These are phyloP conservation scores for Brachionus angularis DNA, from an alignment of 1,140 invertebrate genomes.

Conservation along the genomic window DNA sequence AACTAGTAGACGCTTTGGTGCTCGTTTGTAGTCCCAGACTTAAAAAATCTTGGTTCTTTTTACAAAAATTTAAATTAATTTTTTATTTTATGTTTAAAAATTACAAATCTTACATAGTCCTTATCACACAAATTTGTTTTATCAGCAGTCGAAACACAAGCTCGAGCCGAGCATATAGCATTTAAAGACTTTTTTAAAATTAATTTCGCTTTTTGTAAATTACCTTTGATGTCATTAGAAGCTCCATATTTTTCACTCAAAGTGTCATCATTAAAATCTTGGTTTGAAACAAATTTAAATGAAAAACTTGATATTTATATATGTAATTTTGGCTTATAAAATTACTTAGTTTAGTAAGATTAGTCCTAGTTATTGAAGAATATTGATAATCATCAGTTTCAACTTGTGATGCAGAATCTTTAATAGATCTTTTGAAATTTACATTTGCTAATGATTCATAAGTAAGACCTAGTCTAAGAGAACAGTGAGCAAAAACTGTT, in stretches of 20 bases:
- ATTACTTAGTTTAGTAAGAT: conserved; percentile 38
- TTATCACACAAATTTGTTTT: conserved; percentile 23
- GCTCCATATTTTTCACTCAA: conserved; percentile 20
- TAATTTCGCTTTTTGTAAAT: conserved; percentile 23
- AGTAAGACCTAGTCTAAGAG: conserved; percentile 54
- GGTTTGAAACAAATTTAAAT: no score
- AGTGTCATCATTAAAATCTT: conserved; percentile 18
- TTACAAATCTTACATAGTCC: neutral
- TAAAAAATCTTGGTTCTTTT: conserved; percentile 3
- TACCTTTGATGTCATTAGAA: conserved; percentile 18
- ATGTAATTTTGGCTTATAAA: neutral
- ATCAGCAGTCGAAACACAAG: conserved; percentile 3
- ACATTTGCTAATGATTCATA: conserved; percentile 52
- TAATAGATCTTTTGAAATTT: neutral
- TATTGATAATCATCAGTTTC: conserved; percentile 36
- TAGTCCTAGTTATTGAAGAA: conserved; percentile 7
- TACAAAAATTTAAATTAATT: neutral
- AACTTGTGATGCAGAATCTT: conserved; percentile 25
- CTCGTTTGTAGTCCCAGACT: conserved; percentile 8
- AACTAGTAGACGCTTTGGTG: conserved; percentile 1
- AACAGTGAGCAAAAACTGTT: conserved; percentile 53
- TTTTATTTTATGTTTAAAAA: neutral
- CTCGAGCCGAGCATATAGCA: conserved; percentile 2
- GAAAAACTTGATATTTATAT: no score
- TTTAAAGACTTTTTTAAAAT: neutral